Percentiles rank a stretch among this genome's conserved stretches.
Evolutionary conservation across 2,113 vertebrate species (phyloP).

Genomic region (Eonycteris spelaea): DNA sequence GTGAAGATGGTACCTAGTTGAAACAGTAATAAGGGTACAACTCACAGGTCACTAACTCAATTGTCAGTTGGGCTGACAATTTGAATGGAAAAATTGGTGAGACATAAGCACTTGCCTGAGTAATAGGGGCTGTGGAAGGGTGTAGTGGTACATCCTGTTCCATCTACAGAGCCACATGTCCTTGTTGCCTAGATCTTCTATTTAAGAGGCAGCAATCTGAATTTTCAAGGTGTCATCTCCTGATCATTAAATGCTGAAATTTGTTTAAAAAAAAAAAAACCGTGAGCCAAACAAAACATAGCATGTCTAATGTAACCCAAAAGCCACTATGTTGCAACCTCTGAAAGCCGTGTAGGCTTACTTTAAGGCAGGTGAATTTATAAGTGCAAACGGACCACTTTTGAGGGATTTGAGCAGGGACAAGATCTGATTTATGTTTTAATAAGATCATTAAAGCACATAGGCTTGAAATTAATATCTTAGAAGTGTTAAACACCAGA

Average conservation of each 20-base stretch:
- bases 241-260: neutral
- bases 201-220: neutral
- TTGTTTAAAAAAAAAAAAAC: neutral
- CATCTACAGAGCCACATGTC: neutral
- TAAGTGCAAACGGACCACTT: neutral
- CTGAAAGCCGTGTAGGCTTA: neutral
- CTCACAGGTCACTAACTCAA: neutral
- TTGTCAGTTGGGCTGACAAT: neutral
- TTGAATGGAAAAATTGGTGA: neutral
- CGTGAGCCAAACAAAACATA: neutral
- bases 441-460: neutral
- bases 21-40: neutral
- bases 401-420: neutral
- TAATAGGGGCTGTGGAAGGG: neutral
- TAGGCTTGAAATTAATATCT: neutral
- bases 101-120: neutral
- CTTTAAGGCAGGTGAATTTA: neutral
- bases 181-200: neutral
- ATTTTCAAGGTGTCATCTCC: neutral
- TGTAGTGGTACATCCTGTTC: neutral
- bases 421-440: neutral
- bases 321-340: neutral
- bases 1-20: neutral
- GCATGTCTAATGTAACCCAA: neutral
- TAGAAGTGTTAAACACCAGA: neutral